Percentiles rank a stretch among this genome's conserved stretches.
Conservation (phyloP, 2,797 vertebrate genomes). For the Chromobotia macracanthus region DNA sequence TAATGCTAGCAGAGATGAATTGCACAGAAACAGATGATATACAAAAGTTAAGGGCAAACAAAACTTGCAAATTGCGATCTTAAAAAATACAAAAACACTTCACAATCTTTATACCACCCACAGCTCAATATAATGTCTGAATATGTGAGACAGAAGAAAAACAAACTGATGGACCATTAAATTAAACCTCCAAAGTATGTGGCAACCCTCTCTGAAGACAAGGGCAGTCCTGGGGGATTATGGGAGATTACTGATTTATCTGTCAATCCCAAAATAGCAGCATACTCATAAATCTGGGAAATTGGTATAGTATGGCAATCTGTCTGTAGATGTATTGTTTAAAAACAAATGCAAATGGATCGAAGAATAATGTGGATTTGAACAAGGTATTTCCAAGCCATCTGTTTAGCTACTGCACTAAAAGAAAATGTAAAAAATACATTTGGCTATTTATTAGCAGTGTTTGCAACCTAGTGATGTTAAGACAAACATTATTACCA, state of each 20-base stretch:
- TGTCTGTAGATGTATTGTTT: slow-evolving; percentile 46
- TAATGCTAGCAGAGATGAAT: not conserved
- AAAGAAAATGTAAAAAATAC: not conserved
- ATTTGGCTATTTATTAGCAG: not conserved
- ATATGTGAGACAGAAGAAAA: not conserved
- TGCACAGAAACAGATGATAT: not conserved
- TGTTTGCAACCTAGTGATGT: too few species aligned
- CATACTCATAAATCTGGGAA: slow-evolving; percentile 55
- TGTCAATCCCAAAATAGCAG: slow-evolving; percentile 54
- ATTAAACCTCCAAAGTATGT: not conserved
- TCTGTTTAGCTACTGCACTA: not conserved
- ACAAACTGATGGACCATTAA: not conserved
- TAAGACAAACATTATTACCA: too few species aligned
- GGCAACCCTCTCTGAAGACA: slow-evolving; percentile 49
- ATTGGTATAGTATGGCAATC: slow-evolving; percentile 42
- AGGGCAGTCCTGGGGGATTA: slow-evolving; percentile 65
- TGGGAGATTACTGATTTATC: slow-evolving; percentile 65
- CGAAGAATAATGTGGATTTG: slow-evolving; percentile 12
- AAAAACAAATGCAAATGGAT: slow-evolving; percentile 37
- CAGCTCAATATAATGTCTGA: not conserved
- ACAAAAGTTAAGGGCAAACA: not conserved
- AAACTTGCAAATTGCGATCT: not conserved
- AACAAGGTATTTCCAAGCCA: not conserved
- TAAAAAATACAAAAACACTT: not conserved
- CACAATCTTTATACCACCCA: not conserved